phyloP scores from a whole-genome alignment of 2,113 vertebrate species.

The Alces alces region DNA sequence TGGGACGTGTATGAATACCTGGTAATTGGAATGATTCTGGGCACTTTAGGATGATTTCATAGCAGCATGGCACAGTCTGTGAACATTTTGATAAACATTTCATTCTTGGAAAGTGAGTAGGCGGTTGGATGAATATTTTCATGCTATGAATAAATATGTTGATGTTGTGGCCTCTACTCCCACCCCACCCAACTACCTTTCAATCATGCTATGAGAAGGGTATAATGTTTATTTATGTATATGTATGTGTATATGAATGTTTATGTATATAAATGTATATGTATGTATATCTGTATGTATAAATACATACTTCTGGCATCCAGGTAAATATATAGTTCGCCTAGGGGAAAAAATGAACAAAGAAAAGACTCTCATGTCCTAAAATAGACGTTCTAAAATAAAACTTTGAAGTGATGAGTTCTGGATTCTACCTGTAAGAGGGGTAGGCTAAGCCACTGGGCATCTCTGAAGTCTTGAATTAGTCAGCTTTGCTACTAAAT shows the following conservation, averaged over 20 bases:
- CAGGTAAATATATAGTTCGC: background rate
- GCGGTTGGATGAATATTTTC: slow-evolving; percentile 3
- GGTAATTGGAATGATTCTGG: slow-evolving; percentile 65
- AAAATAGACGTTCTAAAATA: background rate
- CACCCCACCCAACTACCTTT: background rate
- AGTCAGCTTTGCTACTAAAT: background rate
- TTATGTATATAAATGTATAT: background rate
- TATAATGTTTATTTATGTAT: background rate
- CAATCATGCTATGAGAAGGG: background rate
- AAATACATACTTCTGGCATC: background rate
- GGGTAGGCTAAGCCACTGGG: background rate
- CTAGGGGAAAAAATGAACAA: background rate
- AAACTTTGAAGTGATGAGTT: background rate
- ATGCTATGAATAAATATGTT: slow-evolving; percentile 46
- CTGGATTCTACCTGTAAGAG: background rate
- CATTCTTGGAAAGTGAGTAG: background rate
- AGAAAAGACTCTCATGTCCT: background rate
- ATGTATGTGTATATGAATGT: background rate
- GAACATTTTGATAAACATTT: slow-evolving; percentile 66
- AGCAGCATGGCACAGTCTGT: slow-evolving; percentile 47
- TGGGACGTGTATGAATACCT: slow-evolving; percentile 59
- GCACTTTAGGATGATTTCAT: slow-evolving; percentile 54
- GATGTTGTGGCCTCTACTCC: background rate
- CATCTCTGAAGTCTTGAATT: background rate
- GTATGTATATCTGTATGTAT: background rate